Evolutionary conservation across 2,888 invertebrate genomes (phyloP), one percentile per base, ranked within the genome.

Genomic region (Drosophila kokeensis): DNA sequence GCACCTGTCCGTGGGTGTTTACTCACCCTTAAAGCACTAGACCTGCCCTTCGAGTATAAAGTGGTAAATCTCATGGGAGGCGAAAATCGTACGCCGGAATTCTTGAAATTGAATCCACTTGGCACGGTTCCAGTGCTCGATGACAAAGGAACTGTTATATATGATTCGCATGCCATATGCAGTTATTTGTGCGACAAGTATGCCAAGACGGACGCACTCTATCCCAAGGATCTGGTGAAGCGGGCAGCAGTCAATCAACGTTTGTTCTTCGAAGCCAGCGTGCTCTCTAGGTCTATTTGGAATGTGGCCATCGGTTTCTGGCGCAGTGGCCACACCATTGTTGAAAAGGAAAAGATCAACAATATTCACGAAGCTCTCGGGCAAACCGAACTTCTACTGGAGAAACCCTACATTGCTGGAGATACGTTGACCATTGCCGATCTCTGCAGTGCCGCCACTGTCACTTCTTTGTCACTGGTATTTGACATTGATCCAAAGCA

Each of bases 1-100:
- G 93, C 95, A 0, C 95, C 96, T 11, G 95, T 95, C 91, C 93
- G 95, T 15, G 92, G 94, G 0, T 95, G 95, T 18, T 92, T 94
- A 38, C 91, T 96, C 45, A 93, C 94, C 0, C 95, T 95, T 4
- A 95, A 95, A 69, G 95, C 95, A 27, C 74, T 96, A 15, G 95
- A 94, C 0, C 91, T 96, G 24, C 71, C 76, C 0, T 79, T 54
- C 11, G 94, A 95, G 4, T 85, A 66, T 48, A 83, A 82, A 58
- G 61, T 67, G 13, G 13, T 78, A 0, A 10, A 50, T 30, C 50
- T 84, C 1, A 8, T 2, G 0, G 62, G 21, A 13, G 67, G 68
- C 5, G 89, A 92, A 27, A 78, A 76, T 1, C 62, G 63, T 27
- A 59, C 72, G 0, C 79, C 81, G 7, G 91, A 89, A 50, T 92